phyloP scores from a whole-genome alignment of 2,888 invertebrate genomes.

The Eurytoma adleriae region DNA sequence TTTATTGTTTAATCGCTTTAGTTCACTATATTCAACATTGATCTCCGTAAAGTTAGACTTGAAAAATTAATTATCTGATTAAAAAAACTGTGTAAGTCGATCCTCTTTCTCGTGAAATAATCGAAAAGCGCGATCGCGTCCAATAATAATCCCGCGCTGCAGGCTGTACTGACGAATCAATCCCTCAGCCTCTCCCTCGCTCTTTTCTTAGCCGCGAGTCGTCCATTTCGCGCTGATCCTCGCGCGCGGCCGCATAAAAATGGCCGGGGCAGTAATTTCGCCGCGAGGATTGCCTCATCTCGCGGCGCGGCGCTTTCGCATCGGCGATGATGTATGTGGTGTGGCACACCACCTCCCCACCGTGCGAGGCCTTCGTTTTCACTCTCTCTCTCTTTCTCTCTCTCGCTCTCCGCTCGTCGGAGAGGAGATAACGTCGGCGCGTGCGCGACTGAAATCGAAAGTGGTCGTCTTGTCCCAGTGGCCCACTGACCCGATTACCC shows the following conservation, averaged over 20 bases:
- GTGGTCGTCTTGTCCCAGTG: constrained; percentile 79
- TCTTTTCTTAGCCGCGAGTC: neutral
- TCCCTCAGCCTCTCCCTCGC: neutral
- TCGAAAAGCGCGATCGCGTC: too few relatives aligned
- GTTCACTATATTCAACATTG: too few relatives aligned
- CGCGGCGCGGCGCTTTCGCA: constrained; percentile 9
- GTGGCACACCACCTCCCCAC: neutral
- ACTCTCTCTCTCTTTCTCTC: constrained; percentile 7
- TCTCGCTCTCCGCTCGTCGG: neutral
- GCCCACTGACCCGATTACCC: constrained; percentile 83
- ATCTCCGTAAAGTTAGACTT: too few relatives aligned
- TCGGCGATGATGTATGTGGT: constrained; percentile 11
- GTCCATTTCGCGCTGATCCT: neutral
- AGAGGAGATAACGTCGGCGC: constrained; percentile 63
- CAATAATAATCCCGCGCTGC: too few relatives aligned
- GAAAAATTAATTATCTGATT: too few relatives aligned
- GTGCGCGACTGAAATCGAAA: constrained; percentile 72
- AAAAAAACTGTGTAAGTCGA: too few relatives aligned
- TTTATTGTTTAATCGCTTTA: too few relatives aligned
- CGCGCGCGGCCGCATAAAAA: neutral
- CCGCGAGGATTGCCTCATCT: constrained; percentile 18
- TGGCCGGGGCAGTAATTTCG: neutral
- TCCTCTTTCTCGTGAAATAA: too few relatives aligned
- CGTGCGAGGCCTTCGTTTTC: constrained; percentile 28
- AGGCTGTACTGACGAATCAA: too few relatives aligned